These are phyloP conservation scores for Henricia sp. DNA, from an alignment of 53 echinoderm and acorn worm species.

Conservation along the genomic window DNA sequence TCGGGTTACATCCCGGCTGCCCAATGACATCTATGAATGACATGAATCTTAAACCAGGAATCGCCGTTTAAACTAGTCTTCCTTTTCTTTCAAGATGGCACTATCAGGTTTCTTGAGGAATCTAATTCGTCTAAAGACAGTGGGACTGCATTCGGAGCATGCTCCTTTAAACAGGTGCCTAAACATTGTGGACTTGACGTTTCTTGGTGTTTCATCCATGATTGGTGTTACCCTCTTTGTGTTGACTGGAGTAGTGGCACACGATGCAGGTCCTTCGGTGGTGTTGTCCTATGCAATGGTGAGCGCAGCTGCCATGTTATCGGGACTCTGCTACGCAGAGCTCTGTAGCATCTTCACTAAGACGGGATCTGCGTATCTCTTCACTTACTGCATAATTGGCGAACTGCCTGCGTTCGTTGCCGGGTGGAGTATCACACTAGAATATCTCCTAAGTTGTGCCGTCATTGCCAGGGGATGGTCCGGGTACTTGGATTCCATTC, in stretches of 20 bases:
- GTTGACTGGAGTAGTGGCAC: slow-evolving; percentile 73
- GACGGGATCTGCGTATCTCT: slow-evolving; percentile 82
- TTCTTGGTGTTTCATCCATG: slow-evolving; percentile 73
- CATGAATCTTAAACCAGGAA: too few relatives aligned
- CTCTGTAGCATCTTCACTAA: slow-evolving; percentile 68
- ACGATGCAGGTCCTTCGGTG: slow-evolving; percentile 70
- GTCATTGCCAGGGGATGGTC: slow-evolving; percentile 64
- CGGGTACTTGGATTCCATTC: slow-evolving; percentile 67
- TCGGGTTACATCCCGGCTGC: too few relatives aligned
- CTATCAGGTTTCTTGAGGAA: slow-evolving; percentile 26
- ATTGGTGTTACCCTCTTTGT: slow-evolving; percentile 79
- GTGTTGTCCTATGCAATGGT: slow-evolving; percentile 66
- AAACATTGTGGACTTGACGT: slow-evolving; percentile 60
- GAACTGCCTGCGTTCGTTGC: slow-evolving; percentile 81
- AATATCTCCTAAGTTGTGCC: slow-evolving; percentile 64
- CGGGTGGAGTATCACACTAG: slow-evolving; percentile 82
- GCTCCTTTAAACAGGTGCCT: slow-evolving; percentile 65
- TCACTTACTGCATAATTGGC: slow-evolving; percentile 69
- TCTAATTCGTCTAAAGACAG: slow-evolving; percentile 58
- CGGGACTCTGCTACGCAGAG: slow-evolving; percentile 80
- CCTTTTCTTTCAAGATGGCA: too few relatives aligned
- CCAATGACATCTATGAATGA: too few relatives aligned
- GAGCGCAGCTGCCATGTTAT: slow-evolving; percentile 64
- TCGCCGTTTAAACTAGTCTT: too few relatives aligned
- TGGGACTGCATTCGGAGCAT: slow-evolving; percentile 28